Base-by-base conservation (phyloP, 2,888 invertebrate species). In the Allygus modestus region DNA sequence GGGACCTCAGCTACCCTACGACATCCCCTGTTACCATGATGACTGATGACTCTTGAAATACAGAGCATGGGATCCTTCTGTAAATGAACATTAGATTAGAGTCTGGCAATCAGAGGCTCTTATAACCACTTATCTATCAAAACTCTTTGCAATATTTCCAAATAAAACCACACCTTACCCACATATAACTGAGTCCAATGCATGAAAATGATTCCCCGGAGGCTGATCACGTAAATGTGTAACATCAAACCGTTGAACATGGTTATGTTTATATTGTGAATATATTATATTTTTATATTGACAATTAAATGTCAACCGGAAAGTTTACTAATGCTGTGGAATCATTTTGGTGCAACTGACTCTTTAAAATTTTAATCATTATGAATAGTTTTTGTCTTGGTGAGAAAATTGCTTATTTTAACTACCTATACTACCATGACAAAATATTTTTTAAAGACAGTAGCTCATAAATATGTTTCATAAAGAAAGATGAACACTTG, bases 21-120 rank as follows among this genome's bases (percentile, higher is more conserved):
- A 37, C 77, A 43, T 15, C 23, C 15, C 17, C 46, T 12, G 1
- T 26, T 77, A 26, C 31, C 43, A 77, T 43, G 46, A 28, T n/a
- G 28, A 23, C 23, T 41, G 77, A 43, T 28, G 77, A 77, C 51
- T 77, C 77, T 77, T 77, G 41, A 28, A 37, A 77, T 77, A 77
- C 77, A 77, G 77, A 77, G 46, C 77, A 12, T 77, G 77, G 28
- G 2, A 51, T 77, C 77, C 77, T 77, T 77, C 77, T 77, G 77
- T 23, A 77, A 77, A 77, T 77, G 77, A 77, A 77, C 46, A 77
- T 77, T n/a, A 51, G 28, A 77, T 77, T 77, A 77, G 77, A 77
- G 41, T 37, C 69, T 33, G 54, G 11, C 23, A 54, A 54, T 20
- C 54, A 54, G 54, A 54, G 23, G 54, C 54, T 54, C 54, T 46